These are phyloP conservation scores for Muntiacus reevesi DNA, from an alignment of 2,113 vertebrate species.

Conservation along the genomic window DNA sequence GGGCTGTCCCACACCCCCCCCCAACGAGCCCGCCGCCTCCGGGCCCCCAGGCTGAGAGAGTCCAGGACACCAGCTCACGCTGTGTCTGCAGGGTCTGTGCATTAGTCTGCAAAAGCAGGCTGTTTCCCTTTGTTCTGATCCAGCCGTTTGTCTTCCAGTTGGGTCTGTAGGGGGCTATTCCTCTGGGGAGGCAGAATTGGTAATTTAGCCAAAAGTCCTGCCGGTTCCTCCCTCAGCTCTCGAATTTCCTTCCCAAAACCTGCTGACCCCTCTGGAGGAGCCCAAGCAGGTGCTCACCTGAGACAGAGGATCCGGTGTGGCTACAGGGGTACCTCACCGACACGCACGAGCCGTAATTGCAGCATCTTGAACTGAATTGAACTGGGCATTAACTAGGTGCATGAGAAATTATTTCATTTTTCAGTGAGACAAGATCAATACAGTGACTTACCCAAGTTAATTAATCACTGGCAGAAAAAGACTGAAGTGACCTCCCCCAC, in stretches of 20 bases:
- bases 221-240: rapidly evolving
- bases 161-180: neutral
- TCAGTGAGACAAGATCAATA: too few relatives aligned
- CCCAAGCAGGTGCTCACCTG: neutral
- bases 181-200: neutral
- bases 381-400: rapidly evolving
- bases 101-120: neutral
- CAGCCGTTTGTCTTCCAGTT: neutral
- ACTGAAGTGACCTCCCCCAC: rapidly evolving
- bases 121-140: neutral
- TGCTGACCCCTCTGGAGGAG: neutral
- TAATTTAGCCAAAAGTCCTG: neutral
- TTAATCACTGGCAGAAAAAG: neutral
- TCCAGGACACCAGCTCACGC: neutral
- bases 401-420: neutral
- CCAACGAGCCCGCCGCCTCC: neutral
- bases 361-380: neutral
- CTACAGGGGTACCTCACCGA: neutral
- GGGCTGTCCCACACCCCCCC: rapidly evolving
- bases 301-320: neutral
- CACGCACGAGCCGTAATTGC: rapidly evolving
- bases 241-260: neutral
- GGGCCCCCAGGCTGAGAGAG: neutral
- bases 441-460: neutral
- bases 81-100: neutral